Base-by-base conservation (phyloP, 2,888 invertebrate genomes). In the Epicampocera succincta region DNA sequence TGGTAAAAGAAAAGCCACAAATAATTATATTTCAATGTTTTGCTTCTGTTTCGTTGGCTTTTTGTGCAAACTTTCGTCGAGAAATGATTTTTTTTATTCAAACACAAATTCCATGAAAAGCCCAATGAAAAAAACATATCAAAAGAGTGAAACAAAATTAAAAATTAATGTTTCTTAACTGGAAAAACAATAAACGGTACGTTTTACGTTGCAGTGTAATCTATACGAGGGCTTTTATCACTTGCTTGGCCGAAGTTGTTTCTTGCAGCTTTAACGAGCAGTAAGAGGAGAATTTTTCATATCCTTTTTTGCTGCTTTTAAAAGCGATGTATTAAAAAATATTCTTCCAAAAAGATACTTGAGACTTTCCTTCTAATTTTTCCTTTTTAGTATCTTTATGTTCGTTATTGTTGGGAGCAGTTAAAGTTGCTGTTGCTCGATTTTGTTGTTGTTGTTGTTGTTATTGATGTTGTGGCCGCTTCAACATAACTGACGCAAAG, bases 321-420 rank as follows among this genome's bases (percentile, higher is more conserved):
- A 52, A 48, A 46, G 46, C 61, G 66, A 33, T 71, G 71, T 71
- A 78, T 78, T 82, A 78, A 82, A 82, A 81, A 82, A 82, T 78
- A 78, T 78, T 82, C 56, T 42, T 46, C 13, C n/a, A n/a, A 48
- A 82, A 71, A 78, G 66, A 78, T 60, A 78, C 82, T 82, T 75
- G 71, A 73, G 74, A 69, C 66, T 25, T 75, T 60, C 48, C 46
- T 50, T 33, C 33, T 68, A 48, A 46, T 5, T 58, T 44, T 42
- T 56, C 29, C 60, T 46, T 15, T 21, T 11, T 8, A 12, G 13
- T 50, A 15, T 25, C 12, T 11, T 61, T 61, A 61, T 52, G 44
- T 60, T 48, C 46, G 61, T 56, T 69, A 29, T 50, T 63, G 46
- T 69, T 65, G 25, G 75, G 29, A 61, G 61, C 44, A 33, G 66